Conservation (phyloP, 2,888 invertebrate species). For the Volucella zonaria region DNA sequence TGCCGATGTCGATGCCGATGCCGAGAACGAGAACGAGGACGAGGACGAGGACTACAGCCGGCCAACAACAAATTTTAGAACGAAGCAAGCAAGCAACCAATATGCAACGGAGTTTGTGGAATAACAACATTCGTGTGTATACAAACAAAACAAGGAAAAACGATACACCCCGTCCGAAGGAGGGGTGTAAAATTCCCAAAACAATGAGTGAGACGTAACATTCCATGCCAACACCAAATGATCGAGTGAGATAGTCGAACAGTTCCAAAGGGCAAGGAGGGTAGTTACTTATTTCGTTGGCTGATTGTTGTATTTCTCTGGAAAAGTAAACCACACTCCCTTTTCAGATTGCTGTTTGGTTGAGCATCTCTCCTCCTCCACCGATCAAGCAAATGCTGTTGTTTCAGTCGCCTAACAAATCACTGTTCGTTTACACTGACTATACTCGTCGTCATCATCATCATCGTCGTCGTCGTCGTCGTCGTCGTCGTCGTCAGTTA, state of each 20-base stretch:
- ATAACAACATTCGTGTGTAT: conserved; percentile 69
- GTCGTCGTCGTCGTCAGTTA: conserved; percentile 53
- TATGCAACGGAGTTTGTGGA: conserved; percentile 68
- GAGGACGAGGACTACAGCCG: conserved; percentile 11
- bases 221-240: not conserved
- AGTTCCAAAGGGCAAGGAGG: not conserved
- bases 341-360: not conserved
- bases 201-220: not conserved
- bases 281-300: conserved; percentile 32
- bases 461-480: too few relatives aligned
- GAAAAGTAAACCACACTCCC: conserved; percentile 49
- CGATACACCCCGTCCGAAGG: conserved; percentile 57
- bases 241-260: not conserved
- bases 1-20: too few relatives aligned
- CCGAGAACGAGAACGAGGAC: conserved; percentile 3
- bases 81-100: conserved; percentile 52
- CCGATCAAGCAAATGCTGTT: not conserved
- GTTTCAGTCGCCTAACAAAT: conserved; percentile 15
- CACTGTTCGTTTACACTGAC: conserved; percentile 22
- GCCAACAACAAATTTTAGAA: conserved; percentile 33
- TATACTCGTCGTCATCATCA: not conserved
- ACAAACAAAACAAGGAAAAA: conserved; percentile 68
- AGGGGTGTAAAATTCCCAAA: conserved; percentile 40
- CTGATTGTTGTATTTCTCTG: conserved; percentile 43
- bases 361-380: conserved; percentile 18